Base-by-base conservation (phyloP, 1,140 invertebrate species). In the Solen grandis region DNA sequence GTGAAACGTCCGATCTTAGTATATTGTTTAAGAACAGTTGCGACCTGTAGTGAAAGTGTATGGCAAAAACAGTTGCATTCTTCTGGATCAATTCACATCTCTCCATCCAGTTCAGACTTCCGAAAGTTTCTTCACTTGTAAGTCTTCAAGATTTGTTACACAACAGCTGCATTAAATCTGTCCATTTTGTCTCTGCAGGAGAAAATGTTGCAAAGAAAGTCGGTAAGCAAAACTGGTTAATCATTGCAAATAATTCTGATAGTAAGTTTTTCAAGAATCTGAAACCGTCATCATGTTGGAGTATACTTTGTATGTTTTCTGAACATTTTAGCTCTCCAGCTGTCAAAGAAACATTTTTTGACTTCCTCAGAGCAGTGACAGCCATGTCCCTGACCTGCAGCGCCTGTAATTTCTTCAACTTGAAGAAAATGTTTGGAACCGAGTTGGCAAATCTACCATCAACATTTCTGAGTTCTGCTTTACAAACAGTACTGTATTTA, bases 331-430 rank as follows among this genome's bases (percentile, higher is more conserved):
- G 27, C n/a, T 84, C 41, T 41, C 70, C 63, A 36, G 52, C 74
- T 36, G 73, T 84, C 14, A 72, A 36, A 29, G 33, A 54, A 10
- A 8, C 8, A 38, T 46, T 65, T 55, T 84, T 77, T 22, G 68
- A 55, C 55, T 84, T 84, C 25, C 78, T 41, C 1, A 84, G 14
- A 14, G 82, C 75, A 22, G 66, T 59, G 5, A 31, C 77, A 5
- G 46, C 79, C 29, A 33, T 54, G 52, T 84, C 72, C 35, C 33
- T 74, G 5, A 85, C 55, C 36, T 82, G 82, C 22, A 55, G 14
- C 22, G 60, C 60, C 46, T 84, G 85, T 25, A 86, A 25, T 68
- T 86, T 86, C 29, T 84, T 86, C 14, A 84, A 22, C 77, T 86
- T 82, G 55, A 84, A 86, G 33, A 84, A 84, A n/a, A 81, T 70